Base-by-base conservation (phyloP, 2,113 vertebrate genomes). In the Recurvirostra avosetta region DNA sequence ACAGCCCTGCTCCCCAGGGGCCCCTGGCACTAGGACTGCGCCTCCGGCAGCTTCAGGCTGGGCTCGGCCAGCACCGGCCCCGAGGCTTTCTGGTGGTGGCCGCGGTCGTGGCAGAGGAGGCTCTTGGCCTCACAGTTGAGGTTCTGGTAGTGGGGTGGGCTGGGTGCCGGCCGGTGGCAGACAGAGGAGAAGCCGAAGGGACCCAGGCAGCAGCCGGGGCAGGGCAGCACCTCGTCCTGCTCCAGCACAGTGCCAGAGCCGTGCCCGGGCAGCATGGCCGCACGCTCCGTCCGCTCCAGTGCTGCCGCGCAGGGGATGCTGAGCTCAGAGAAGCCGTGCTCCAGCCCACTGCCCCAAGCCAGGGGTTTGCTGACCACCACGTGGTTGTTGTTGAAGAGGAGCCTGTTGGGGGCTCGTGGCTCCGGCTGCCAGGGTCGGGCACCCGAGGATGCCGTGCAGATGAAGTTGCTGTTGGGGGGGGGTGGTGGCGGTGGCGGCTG, bases 141-240 rank as follows among this genome's bases (percentile, higher is more conserved):
- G 97, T 98, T 99, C 91, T 98, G 97, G 97, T 98, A 99, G 52
- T 97, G 97, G 32, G 98, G 98, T 12, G 98, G 95, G 97, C 96
- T 65, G 95, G 97, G 97, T 14, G 96, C 94, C 5, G 97, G 96
- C 23, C 98, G 98, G 79, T 98, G 98, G 96, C 99, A 99, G 96
- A 99, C 88, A 0, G 98, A 99, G 47, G 99, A 96, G 30, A 99
- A 98, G 91, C 98, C 98, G 71, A 98, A 97, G 45, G 97, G 96
- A 22, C 98, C 97, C 11, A 99, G 97, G 90, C 99, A 99, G 97
- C 99, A 99, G 74, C 98, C 97, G 0, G 99, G 98, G 85, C 99
- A 99, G 65, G 99, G 98, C 76, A 99, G 96, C 5, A 98, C 98
- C 72, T 99, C 99, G 0, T 99, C 98, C 15, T 98, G 98, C 93